Evolutionary conservation across 2,797 vertebrate species (phyloP).

Genomic region (Myiothlypis chrysogaster): DNA sequence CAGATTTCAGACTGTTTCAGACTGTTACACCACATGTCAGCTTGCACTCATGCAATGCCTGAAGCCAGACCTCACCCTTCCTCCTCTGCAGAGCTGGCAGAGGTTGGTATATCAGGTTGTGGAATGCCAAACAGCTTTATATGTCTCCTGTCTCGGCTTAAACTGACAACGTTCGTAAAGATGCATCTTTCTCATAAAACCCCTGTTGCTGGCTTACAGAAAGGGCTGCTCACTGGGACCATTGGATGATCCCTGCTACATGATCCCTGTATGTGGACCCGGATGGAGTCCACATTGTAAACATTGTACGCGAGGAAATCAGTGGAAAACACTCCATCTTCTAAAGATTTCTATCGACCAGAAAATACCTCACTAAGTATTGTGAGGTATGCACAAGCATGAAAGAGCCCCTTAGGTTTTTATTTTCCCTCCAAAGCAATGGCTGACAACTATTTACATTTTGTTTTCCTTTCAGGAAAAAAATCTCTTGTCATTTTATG

Average conservation of each 20-base stretch:
- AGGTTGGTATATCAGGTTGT: slow-evolving; percentile 2
- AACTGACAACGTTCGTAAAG: neutral
- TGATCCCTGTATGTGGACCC: neutral
- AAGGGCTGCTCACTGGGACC: neutral
- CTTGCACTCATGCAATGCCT: neutral
- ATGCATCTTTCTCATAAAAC: neutral
- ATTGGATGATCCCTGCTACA: neutral
- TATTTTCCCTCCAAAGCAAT: neutral
- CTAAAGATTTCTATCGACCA: neutral
- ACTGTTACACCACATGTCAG: slow-evolving; percentile 1
- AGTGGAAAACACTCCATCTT: neutral
- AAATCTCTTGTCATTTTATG: neutral
- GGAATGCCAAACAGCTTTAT: neutral
- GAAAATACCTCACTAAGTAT: neutral
- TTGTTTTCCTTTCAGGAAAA: neutral
- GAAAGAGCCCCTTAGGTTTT: neutral
- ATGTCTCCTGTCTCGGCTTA: neutral
- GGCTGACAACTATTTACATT: neutral
- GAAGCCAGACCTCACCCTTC: neutral
- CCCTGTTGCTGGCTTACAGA: neutral
- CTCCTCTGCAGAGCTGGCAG: slow-evolving; percentile 21
- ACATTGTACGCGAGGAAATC: neutral
- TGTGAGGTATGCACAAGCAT: neutral
- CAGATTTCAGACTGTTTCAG: slow-evolving; percentile 38
- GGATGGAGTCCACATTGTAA: neutral